Base-by-base conservation (phyloP, 2,113 vertebrate genomes). In the Grus americana region DNA sequence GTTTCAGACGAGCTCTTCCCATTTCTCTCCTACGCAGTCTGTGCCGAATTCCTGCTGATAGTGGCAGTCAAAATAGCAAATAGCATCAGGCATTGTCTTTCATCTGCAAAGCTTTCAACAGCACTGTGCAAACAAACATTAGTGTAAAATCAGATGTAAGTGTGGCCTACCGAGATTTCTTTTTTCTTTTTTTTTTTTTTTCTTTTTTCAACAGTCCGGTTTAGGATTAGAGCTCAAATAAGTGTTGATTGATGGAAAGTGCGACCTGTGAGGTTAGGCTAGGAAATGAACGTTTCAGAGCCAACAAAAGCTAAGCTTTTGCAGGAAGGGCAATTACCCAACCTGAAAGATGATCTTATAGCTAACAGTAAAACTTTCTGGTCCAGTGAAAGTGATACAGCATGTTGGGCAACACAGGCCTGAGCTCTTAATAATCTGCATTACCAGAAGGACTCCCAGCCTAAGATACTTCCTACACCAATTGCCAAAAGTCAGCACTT, bases 71-170 rank as follows among this genome's bases (percentile, higher is more conserved):
- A 96, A 91, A 91, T 19, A 96, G 81, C 90, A 97, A 96, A 95
- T 70, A 97, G 87, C 85, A 88, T 83, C 93, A 93, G 90, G 92
- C 93, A 91, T 93, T 97, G 96, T 96, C 92, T 96, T 96, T 94
- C 90, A 95, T 96, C 84, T 66, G 87, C 87, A 96, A 92, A 95
- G 93, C 90, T 91, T 90, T 88, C 3, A 23, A 93, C 88, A 94
- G 88, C 59, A 54, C 92, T 59, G 58, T 94, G 87, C 92, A 95
- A 95, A 95, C 82, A 96, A 96, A 93, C 79, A 57, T 80, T 70
- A 54, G 67, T 93, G 79, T 93, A 73, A 95, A 96, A 90, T 92
- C 92, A 93, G 54, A 94, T 59, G 15, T 57, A 75, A 94, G n/a
- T 20, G 54, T 79, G 90, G 81, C 54, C 90, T 79, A 70, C 38